Base-by-base conservation (phyloP, 2,888 invertebrate species). In the Phengaris arion region DNA sequence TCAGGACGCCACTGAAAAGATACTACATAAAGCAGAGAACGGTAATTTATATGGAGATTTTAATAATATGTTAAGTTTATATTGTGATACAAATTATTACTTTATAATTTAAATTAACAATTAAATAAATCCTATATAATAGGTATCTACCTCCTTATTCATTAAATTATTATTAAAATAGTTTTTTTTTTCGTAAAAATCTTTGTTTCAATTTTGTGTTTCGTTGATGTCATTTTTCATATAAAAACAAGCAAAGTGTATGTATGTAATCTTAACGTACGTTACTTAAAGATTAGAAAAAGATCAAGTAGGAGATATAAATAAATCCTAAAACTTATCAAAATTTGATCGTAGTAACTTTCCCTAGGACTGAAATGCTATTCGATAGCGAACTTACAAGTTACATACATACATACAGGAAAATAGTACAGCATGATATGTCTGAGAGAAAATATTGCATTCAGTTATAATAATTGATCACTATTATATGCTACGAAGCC, bases 361-460 rank as follows among this genome's bases (percentile, higher is more conserved):
- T 54, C 35, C 72, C 52, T 72, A 72, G 72, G 72, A 70, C 51
- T 70, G 70, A 72, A 13, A n/a, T 72, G 72, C 72, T 72, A 72
- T 72, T 72, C 13, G 12, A 72, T 72, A 72, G 72, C 72, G 13
- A 12, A 54, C 72, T 70, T 70, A 70, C 22, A 22, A 22, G 22
- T 22, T 22, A 22, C 22, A 22, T 22, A 22, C 70, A 15, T 52
- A 22, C 35, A 35, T 70, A 70, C 70, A 70, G 51, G 70, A 22
- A 52, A 70, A 48, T 15, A 70, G 35, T 59, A 70, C 22, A 35
- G 22, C 51, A 45, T 72, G 72, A 72, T 72, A 72, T 72, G 72
- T 72, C 35, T 72, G 72, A 72, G 72, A 70, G 70, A 72, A 52
- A 54, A 72, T 72, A 72, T 72, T 72, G 72, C 72, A 13, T 72